phyloP scores from a whole-genome alignment of 2,888 invertebrate genomes.

The Heliconius aoede region DNA sequence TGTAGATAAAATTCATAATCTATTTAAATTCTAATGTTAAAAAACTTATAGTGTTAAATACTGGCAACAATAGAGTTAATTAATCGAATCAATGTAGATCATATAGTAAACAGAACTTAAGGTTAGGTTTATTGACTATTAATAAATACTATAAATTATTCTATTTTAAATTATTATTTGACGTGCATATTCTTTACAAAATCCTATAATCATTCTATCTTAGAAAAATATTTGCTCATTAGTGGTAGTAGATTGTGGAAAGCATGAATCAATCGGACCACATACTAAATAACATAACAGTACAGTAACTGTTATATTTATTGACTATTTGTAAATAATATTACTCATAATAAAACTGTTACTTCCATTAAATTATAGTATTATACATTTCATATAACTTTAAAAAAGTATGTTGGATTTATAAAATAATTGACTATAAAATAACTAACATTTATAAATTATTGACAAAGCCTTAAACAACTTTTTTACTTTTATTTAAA shows the following conservation, averaged over 20 bases:
- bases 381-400: neutral
- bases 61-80: neutral
- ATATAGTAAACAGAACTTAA: neutral
- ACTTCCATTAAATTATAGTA: neutral
- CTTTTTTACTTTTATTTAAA: neutral
- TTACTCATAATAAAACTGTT: neutral
- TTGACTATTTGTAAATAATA: neutral
- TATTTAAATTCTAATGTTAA: neutral
- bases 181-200: neutral
- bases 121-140: neutral
- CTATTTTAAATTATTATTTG: neutral
- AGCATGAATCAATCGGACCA: neutral
- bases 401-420: neutral
- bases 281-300: slow-evolving; percentile 1
- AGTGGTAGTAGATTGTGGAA: neutral
- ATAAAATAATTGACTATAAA: too few species aligned
- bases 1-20: neutral
- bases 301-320: neutral
- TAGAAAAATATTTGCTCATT: neutral
- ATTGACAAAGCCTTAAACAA: neutral
- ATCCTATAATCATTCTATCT: neutral
- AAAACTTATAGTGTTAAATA: neutral
- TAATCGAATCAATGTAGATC: too few species aligned
- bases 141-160: neutral
- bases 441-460: too few species aligned